phyloP scores from a whole-genome alignment of 2,113 vertebrate genomes.

The Hippopotamus amphibius region DNA sequence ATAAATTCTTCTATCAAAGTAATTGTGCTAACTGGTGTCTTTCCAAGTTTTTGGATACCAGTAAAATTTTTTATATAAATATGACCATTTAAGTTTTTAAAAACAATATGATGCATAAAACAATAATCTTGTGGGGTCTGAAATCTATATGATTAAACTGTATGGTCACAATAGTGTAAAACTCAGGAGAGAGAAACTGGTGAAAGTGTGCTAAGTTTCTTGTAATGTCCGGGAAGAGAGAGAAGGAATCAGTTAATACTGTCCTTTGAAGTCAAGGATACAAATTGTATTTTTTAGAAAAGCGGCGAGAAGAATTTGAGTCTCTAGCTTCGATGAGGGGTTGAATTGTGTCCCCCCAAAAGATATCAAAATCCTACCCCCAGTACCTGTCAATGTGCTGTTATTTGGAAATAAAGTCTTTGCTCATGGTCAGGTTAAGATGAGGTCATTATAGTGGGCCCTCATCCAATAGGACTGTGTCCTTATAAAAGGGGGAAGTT shows the following conservation, averaged over 20 bases:
- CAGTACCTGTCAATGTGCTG: not conserved
- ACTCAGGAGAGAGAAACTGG: not conserved
- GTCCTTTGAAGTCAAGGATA: not conserved
- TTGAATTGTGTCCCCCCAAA: not conserved
- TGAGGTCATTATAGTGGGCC: not conserved
- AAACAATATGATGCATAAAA: not conserved
- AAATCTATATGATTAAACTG: not conserved
- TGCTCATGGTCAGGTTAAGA: not conserved
- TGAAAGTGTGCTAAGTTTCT: not conserved
- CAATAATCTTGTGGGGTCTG: not conserved
- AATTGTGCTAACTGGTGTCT: not conserved
- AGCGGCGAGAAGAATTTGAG: not conserved
- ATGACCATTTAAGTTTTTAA: not conserved
- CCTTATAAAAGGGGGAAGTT: not conserved
- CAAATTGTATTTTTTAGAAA: not conserved
- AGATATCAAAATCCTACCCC: not conserved
- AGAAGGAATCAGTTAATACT: not conserved
- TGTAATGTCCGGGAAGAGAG: not conserved
- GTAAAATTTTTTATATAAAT: conserved; percentile 6
- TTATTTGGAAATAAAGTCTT: not conserved
- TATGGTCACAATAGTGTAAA: not conserved
- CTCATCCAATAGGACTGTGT: not conserved
- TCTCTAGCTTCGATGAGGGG: not conserved
- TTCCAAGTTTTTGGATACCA: not conserved
- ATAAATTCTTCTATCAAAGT: not conserved